A percentile compares a stretch with the other conserved stretches of the same genome.
Conservation (phyloP, 2,113 vertebrate genomes). For the Zosterops japonicus region DNA sequence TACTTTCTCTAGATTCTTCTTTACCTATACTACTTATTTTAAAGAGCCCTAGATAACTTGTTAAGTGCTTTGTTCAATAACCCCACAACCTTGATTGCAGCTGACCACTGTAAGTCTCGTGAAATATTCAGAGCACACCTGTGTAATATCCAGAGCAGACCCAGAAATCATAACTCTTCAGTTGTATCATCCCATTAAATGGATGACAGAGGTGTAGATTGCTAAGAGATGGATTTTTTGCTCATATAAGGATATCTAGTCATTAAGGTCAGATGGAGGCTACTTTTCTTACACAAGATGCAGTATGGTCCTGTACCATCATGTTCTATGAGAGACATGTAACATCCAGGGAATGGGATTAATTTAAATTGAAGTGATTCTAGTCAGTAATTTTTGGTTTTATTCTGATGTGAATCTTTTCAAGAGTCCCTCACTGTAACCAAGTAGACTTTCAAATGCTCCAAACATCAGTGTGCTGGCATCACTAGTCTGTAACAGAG, state of each 20-base stretch:
- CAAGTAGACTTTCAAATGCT: neutral
- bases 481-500: neutral
- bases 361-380: neutral
- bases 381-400: neutral
- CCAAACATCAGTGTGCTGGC: neutral
- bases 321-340: neutral
- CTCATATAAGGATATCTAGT: neutral
- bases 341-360: neutral
- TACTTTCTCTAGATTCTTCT: neutral
- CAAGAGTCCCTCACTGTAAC: neutral
- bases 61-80: neutral
- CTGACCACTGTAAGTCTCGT: neutral
- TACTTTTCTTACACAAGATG: neutral
- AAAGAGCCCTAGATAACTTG: neutral
- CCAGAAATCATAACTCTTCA: neutral
- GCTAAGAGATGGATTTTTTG: neutral
- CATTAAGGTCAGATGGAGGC: neutral
- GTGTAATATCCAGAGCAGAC: neutral
- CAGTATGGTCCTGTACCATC: neutral
- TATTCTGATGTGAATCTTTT: neutral
- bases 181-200: neutral
- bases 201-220: neutral
- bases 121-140: neutral
- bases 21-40: neutral
- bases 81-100: neutral